Evolutionary conservation across 2,113 vertebrate genomes (phyloP).

Genomic region (Sapajus apella): DNA sequence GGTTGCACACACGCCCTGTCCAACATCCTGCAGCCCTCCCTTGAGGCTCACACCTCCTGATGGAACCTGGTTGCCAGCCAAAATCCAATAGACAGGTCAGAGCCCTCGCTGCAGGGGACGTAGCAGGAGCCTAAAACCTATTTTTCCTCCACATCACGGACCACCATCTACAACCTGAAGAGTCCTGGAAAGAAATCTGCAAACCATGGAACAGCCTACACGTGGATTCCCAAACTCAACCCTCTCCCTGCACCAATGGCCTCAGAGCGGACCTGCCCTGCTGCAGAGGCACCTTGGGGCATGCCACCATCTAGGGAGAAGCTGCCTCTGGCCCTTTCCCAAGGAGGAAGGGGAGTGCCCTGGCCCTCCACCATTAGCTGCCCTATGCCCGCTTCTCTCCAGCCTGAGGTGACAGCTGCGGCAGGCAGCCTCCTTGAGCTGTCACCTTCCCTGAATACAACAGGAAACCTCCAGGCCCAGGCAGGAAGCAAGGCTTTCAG

Average conservation of each 20-base stretch:
- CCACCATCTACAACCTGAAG: not conserved
- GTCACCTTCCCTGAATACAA: not conserved
- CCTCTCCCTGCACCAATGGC: not conserved
- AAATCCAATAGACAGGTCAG: not conserved
- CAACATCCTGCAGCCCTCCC: not conserved
- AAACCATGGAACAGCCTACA: not conserved
- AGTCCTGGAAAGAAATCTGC: not conserved
- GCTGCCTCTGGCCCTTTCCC: not conserved
- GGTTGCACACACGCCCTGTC: not conserved
- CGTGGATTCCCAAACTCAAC: not conserved
- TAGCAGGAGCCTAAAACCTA: not conserved
- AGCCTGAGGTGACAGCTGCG: not conserved
- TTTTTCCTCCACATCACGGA: not conserved
- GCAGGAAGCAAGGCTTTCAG: not conserved
- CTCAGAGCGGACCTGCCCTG: not conserved
- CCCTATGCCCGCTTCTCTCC: not conserved
- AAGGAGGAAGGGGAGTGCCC: too few species aligned
- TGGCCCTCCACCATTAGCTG: not conserved
- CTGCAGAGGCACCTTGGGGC: not conserved
- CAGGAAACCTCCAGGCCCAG: not conserved
- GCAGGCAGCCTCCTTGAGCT: not conserved
- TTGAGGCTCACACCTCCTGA: not conserved
- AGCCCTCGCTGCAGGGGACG: not conserved
- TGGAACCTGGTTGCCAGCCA: not conserved
- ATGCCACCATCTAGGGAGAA: not conserved